Evolutionary conservation across 2,797 vertebrate species (phyloP).

Genomic region (Linurgus olivaceus): DNA sequence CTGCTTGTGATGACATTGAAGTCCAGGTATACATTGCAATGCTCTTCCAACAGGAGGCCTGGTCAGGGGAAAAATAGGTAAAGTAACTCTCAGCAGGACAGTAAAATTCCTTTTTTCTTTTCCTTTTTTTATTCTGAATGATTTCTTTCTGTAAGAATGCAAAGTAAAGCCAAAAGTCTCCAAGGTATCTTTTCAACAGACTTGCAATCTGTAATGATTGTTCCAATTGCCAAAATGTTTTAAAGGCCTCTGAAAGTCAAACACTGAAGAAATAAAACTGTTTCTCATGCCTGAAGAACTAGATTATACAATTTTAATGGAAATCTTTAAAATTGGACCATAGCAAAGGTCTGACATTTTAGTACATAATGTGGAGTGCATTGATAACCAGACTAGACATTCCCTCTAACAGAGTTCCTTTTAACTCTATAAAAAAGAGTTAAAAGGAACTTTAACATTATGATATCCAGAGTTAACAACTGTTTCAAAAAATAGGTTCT

Average conservation of each 20-base stretch:
- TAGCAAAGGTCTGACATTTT: neutral
- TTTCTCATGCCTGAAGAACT: slow-evolving; percentile 17
- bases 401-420: neutral
- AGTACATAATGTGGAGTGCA: neutral
- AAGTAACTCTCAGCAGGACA: slow-evolving; percentile 16
- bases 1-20: neutral
- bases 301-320: neutral
- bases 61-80: neutral
- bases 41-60: neutral
- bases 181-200: slow-evolving; percentile 56
- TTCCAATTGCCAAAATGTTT: slow-evolving; percentile 45
- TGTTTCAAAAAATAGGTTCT: neutral
- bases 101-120: slow-evolving; percentile 9
- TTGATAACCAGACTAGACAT: neutral
- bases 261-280: slow-evolving; percentile 7
- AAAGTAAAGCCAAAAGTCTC: slow-evolving; percentile 53
- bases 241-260: slow-evolving; percentile 39
- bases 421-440: neutral
- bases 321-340: slow-evolving; percentile 1
- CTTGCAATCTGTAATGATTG: slow-evolving; percentile 33
- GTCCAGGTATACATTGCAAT: neutral
- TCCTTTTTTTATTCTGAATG: neutral
- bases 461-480: neutral
- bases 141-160: slow-evolving; percentile 55
- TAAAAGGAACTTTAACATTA: neutral